Evolutionary conservation across 1,140 invertebrate genomes (phyloP).

Genomic region (Drosophila ohnishii): DNA sequence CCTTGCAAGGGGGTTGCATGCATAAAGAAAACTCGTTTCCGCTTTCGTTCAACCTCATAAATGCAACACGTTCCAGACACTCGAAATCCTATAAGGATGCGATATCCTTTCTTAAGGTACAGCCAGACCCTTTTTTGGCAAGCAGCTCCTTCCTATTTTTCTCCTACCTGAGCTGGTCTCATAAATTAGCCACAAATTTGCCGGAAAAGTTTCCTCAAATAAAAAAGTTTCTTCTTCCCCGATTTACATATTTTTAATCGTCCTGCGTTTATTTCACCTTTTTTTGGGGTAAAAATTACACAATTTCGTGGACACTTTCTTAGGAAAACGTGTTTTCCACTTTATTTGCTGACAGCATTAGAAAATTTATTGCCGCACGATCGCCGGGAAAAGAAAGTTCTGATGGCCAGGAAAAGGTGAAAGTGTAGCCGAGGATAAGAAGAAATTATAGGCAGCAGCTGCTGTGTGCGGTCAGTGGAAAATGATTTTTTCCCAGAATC

Average conservation of each 20-base stretch:
- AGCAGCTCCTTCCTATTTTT: slow-evolving; percentile 6
- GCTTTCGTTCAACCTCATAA: slow-evolving; percentile 60
- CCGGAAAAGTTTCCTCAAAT: slow-evolving; percentile 59
- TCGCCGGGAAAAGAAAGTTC: slow-evolving; percentile 48
- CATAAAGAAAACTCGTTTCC: slow-evolving; percentile 57
- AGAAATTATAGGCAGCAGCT: slow-evolving; percentile 24
- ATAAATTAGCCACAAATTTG: slow-evolving; percentile 82
- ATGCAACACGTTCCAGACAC: slow-evolving; percentile 72
- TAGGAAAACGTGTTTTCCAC: slow-evolving; percentile 51
- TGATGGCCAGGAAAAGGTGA: slow-evolving; percentile 27
- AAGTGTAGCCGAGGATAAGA: slow-evolving; percentile 39
- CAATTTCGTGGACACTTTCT: slow-evolving; percentile 55
- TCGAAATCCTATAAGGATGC: slow-evolving; percentile 30
- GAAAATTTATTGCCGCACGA: slow-evolving; percentile 52
- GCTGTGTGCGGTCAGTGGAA: slow-evolving; percentile 41
- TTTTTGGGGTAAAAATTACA: slow-evolving; percentile 70
- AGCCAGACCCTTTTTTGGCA: slow-evolving; percentile 20
- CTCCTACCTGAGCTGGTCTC: slow-evolving; percentile 35
- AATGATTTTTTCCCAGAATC: slow-evolving; percentile 43
- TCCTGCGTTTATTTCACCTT: slow-evolving; percentile 7
- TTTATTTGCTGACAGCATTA: slow-evolving; percentile 48
- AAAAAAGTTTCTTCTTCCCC: slow-evolving; percentile 17
- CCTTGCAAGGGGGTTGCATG: slow-evolving; percentile 22
- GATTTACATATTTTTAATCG: slow-evolving; percentile 75
- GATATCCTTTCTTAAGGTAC: slow-evolving; percentile 42